Evolutionary conservation across 2,888 invertebrate genomes (phyloP).

Genomic region (Macrosoma leucophasiata): DNA sequence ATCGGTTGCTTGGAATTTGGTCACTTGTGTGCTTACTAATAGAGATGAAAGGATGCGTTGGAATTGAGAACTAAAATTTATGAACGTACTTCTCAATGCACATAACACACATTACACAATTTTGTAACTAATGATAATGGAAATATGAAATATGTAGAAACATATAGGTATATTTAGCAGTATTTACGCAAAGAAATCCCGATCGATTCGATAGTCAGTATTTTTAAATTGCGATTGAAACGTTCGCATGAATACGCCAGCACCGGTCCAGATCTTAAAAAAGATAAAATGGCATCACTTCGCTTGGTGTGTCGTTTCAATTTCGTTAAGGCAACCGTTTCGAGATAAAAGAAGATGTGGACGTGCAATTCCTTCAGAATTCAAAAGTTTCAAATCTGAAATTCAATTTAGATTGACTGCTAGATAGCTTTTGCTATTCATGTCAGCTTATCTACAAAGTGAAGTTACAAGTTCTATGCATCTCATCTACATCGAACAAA

Average conservation of each 20-base stretch:
- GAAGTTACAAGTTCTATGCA: too few species aligned
- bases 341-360: background rate
- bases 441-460: too few species aligned
- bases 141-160: constrained; percentile 17
- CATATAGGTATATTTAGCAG: too few species aligned
- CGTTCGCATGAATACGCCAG: constrained; percentile 37
- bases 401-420: constrained; percentile 60
- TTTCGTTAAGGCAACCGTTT: constrained; percentile 33
- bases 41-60: constrained; percentile 28
- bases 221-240: constrained; percentile 58
- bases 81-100: background rate
- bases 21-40: constrained; percentile 39
- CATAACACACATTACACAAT: too few species aligned
- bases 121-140: constrained; percentile 3
- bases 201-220: constrained; percentile 51
- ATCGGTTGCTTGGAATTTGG: constrained; percentile 42
- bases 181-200: too few species aligned
- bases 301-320: constrained; percentile 43
- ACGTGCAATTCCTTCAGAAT: constrained; percentile 7
- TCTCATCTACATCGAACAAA: too few species aligned
- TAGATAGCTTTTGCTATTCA: constrained; percentile 35
- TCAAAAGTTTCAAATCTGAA: constrained; percentile 40
- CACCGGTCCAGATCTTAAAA: constrained; percentile 36
- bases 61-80: constrained; percentile 12
- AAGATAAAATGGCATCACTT: constrained; percentile 40